Evolutionary conservation across 2,113 vertebrate species (phyloP), one percentile per base, ranked within the genome.

Genomic region (Dipodomys stephensi): DNA sequence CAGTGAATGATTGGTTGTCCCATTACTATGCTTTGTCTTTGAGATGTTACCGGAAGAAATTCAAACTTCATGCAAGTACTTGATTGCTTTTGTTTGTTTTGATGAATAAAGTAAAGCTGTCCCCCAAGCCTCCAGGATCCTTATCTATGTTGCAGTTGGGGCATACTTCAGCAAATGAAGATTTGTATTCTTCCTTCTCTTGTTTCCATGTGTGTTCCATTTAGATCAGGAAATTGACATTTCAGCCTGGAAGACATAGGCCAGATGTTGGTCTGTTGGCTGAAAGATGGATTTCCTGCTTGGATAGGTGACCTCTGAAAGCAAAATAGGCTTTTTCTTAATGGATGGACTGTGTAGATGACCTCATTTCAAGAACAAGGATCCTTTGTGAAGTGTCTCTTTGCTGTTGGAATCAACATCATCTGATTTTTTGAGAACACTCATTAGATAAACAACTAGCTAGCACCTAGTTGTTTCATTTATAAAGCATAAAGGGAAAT

Each of bases 321-420:
- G 92, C 92, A 93, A 95, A 97, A 97, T 94, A 84, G 96, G 90
- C 95, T 96, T 96, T 93, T 96, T 97, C 94, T 97, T 96, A 96
- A 96, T 95, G 80, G 96, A 88, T 90, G 77, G 95, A 94, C 88
- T 94, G 92, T 95, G 94, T 86, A 92, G 49, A 95, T 97, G 97
- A 97, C 97, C 96, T 97, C 96, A 96, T 97, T 96, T 95, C 94
- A 92, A 95, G 95, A 96, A 97, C 96, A 97, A 96, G 95, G 5
- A 68, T 78, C 60, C 93, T 96, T 97, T 97, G 97, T 97, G 44
- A 71, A 95, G 82, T 83, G 87, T 90, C 76, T 94, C 87, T 96
- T 91, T 87, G 93, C 89, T 87, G 53, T 65, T 96, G 92, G 83
- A 90, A 96, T 96, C 96, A 96, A 93, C 96, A 96, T 95, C 96